phyloP scores from a whole-genome alignment of 2,888 invertebrate species.

The Papilio elwesi region DNA sequence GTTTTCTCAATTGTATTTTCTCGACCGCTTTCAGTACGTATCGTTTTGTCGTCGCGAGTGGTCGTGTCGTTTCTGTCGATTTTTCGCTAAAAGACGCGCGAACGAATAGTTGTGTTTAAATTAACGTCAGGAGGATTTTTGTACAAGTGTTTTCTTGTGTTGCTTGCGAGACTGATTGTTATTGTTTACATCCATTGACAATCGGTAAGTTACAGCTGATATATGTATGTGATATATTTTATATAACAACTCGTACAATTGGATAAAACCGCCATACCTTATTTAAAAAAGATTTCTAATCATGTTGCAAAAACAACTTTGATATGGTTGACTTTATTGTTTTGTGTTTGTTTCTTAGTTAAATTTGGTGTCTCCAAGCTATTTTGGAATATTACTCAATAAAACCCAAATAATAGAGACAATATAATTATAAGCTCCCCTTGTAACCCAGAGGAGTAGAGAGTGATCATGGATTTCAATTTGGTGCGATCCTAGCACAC shows the following conservation, averaged over 20 bases:
- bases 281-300: too few species aligned
- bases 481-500: background rate
- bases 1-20: constrained; percentile 31
- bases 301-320: too few species aligned
- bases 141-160: background rate
- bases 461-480: too few species aligned
- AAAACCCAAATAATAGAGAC: too few species aligned
- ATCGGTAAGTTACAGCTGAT: background rate
- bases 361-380: too few species aligned
- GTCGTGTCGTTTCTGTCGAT: constrained; percentile 19
- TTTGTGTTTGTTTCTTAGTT: too few species aligned
- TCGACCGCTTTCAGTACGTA: constrained; percentile 37
- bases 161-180: background rate
- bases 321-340: too few species aligned
- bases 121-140: background rate
- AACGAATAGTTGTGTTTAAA: constrained; percentile 24
- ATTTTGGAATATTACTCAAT: too few species aligned
- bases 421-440: too few species aligned
- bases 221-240: background rate
- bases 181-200: background rate
- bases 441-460: too few species aligned
- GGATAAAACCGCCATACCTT: too few species aligned
- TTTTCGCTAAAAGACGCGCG: constrained; percentile 11
- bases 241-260: background rate
- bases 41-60: constrained; percentile 29